Base-by-base conservation (phyloP, 1,140 invertebrate species). In the Laupala kohalensis region DNA sequence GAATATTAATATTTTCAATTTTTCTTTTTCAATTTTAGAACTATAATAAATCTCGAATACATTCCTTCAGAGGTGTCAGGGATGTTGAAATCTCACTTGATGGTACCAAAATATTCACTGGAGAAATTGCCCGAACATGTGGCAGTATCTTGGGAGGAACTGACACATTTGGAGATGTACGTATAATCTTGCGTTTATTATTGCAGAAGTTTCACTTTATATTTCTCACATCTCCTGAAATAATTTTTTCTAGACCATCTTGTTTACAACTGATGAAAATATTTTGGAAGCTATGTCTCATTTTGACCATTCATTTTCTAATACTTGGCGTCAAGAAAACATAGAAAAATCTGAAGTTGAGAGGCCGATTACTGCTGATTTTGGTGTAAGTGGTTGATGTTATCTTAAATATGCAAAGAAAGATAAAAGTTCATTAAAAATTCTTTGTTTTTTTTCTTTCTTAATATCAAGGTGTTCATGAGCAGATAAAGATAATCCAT, bases 11-110 rank as follows among this genome's bases (percentile, higher is more conserved):
- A 74, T 62, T 73, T 67, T 71, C 19, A 71, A 28, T 37, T 65
- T 71, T 53, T 71, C 72, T 72, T 71, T 37, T 73, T 13, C 64
- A 23, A 53, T 81, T 85, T 66, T 79, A 93, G 91, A 94, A 94
- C 79, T 94, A 94, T 77, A 94, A 94, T 78, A 93, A 93, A 79
- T 93, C 91, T 1, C 82, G 91, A 73, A 92, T 93, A 73, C 89
- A 93, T 82, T 92, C 90, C 1, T 87, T 87, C 73, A 84, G 91
- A 74, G 92, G 92, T 73, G 89, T 86, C 13, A 87, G 86, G 76
- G 82, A 91, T 76, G 80, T 93, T 4, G 82, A 86, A 62, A 87
- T 94, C n/a, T 84, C 82, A 70, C 77, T 94, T 67, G 90, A 93
- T 77, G 85, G 86, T 27, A 77, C 80, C 62, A 74, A 84, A 4